A percentile compares a stretch with the other conserved stretches of the same genome.
Evolutionary conservation across 2,797 vertebrate genomes (phyloP).

Genomic region (Gambelia wislizenii): DNA sequence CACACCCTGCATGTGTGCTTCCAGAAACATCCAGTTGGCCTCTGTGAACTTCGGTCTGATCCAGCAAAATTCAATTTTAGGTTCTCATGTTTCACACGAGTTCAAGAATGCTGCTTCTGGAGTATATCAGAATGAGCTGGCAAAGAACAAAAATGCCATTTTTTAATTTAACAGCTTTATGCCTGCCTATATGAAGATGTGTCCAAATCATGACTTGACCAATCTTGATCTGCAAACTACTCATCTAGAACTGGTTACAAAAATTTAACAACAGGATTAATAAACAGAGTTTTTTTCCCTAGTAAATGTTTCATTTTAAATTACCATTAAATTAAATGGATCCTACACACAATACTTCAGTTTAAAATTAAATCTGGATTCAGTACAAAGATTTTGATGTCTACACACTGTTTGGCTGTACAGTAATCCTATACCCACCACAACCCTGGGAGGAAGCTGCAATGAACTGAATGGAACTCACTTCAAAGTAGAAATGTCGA

Average conservation of each 20-base stretch:
- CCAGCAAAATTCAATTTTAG: not conserved
- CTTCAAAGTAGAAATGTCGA: not conserved
- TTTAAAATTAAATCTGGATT: not conserved
- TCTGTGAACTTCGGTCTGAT: not conserved
- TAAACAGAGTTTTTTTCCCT: not conserved
- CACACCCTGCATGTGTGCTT: not conserved
- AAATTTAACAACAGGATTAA: not conserved
- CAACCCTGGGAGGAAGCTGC: not conserved
- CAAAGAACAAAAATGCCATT: not conserved
- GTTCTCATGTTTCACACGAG: not conserved
- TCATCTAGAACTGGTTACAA: too few species aligned
- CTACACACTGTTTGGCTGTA: not conserved
- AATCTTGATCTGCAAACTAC: too few species aligned
- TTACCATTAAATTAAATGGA: not conserved
- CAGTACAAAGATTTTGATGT: not conserved
- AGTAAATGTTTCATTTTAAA: not conserved
- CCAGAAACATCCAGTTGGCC: too few species aligned
- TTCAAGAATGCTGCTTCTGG: not conserved
- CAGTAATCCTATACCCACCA: not conserved
- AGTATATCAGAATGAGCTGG: not conserved
- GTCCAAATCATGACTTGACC: not conserved
- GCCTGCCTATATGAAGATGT: not conserved
- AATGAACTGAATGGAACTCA: not conserved
- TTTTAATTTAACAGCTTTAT: not conserved
- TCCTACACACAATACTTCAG: not conserved